Evolutionary conservation across 1,140 invertebrate genomes (phyloP).

Genomic region (Drosophila bipectinata): DNA sequence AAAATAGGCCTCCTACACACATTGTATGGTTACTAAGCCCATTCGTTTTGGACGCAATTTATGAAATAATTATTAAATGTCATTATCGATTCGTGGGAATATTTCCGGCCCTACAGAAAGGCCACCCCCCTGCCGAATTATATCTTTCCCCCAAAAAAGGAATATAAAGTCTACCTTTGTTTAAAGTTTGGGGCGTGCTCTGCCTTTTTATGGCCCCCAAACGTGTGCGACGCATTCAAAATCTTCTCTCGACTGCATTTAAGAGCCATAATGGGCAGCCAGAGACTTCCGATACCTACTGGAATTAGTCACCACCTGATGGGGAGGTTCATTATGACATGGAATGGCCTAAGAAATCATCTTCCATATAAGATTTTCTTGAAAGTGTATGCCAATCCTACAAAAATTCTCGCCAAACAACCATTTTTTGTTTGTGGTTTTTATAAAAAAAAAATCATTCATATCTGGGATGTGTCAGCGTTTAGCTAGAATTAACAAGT

Average conservation of each 20-base stretch:
- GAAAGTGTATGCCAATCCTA: too few relatives aligned
- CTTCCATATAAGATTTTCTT: too few relatives aligned
- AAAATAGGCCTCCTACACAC: constrained; percentile 10
- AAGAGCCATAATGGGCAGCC: constrained; percentile 31
- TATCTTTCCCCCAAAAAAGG: neutral
- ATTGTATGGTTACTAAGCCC: neutral
- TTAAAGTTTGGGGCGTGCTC: constrained; percentile 48
- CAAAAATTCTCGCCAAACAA: neutral
- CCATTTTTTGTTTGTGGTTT: too few relatives aligned
- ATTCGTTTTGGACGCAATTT: neutral
- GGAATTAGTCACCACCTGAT: constrained; percentile 25
- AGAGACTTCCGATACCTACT: constrained; percentile 39
- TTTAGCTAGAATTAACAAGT: constrained; percentile 47
- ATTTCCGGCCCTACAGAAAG: constrained; percentile 24
- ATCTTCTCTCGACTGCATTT: constrained; percentile 25
- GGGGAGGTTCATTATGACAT: neutral
- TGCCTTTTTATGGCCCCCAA: constrained; percentile 45
- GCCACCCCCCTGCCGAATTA: constrained; percentile 1
- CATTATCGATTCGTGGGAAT: constrained; percentile 79
- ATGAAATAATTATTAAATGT: constrained; percentile 71
- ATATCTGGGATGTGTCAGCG: constrained; percentile 28
- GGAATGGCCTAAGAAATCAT: neutral
- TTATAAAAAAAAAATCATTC: neutral
- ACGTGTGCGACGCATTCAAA: constrained; percentile 40
- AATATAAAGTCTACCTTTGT: constrained; percentile 27